Percentiles rank a stretch among this genome's conserved stretches.
phyloP scores from a whole-genome alignment of 2,113 vertebrate species.

The Mormyrus iriodes region DNA sequence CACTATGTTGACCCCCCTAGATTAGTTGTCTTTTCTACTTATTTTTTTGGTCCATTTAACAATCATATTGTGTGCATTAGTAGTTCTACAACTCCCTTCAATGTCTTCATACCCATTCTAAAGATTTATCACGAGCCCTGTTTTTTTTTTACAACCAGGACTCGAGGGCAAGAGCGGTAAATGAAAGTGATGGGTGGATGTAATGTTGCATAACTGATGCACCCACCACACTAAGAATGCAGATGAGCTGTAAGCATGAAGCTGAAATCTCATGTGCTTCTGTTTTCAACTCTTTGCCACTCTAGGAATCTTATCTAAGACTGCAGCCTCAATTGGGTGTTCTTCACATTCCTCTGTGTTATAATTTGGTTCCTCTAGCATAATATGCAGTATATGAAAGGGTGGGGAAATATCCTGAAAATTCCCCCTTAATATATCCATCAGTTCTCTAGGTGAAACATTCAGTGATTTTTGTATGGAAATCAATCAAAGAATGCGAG shows the following conservation, averaged over 20 bases:
- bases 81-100: neutral
- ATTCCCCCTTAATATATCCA: neutral
- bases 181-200: neutral
- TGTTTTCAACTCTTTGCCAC: neutral
- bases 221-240: conserved; percentile 27
- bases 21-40: neutral
- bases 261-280: neutral
- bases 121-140: neutral
- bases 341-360: neutral
- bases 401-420: conserved; percentile 8
- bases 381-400: neutral
- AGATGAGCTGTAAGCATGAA: neutral
- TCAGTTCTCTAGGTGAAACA: neutral
- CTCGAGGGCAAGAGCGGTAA: neutral
- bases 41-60: too few species aligned
- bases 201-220: conserved; percentile 48
- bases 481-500: neutral
- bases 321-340: neutral
- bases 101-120: neutral
- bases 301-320: neutral
- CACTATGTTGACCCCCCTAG: neutral
- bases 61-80: neutral
- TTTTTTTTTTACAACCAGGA: neutral
- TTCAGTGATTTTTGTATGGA: neutral
- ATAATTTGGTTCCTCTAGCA: neutral